Evolutionary conservation across 2,888 invertebrate genomes (phyloP), one percentile per base, ranked within the genome.

Genomic region (Unio pictorum): DNA sequence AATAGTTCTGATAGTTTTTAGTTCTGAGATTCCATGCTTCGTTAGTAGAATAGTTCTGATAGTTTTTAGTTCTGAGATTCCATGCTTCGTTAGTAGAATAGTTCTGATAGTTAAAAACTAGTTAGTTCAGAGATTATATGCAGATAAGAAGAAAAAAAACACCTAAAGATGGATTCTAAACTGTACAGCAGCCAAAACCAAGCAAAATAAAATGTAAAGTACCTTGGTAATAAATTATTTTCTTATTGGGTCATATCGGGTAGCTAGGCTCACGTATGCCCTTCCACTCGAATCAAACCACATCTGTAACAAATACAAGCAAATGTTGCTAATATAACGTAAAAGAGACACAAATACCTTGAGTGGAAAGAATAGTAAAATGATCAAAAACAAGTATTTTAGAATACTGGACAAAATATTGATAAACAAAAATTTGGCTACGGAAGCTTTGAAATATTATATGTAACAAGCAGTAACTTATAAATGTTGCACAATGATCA

Each of bases 271-370:
- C 67, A 88, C 86, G 68, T 87, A 87, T 15, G 86, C 86, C 62
- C 86, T 72, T 30, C 87, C 87, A 61, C 77, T 83, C 17, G 86
- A 79, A 75, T 87, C 87, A 82, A 86, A 88, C 87, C 87, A 88
- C 85, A 87, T 86, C 87, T 87, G 85, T 58, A 84, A 85, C 57
- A 54, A 64, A 45, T 45, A 55, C 28, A 66, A 70, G 57, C 61
- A 71, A 54, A 30, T n/a, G 28, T 55, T 55, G 55, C 23, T 18
- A 61, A 58, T 28, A 67, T 30, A 54, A 55, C 26, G 15, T 15
- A 15, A 45, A 15, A 55, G 30, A 23, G 34, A 60, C 60, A 60
- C 34, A 30, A 26, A 61, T 28, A 11, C 45, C 23, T 55, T 67
- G 23, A 67, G 45, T n/a, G 23, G 61, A 54, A 55, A 54, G 23